Evolutionary conservation across 2,797 vertebrate genomes (phyloP).

Genomic region (Acanthiza pusilla): DNA sequence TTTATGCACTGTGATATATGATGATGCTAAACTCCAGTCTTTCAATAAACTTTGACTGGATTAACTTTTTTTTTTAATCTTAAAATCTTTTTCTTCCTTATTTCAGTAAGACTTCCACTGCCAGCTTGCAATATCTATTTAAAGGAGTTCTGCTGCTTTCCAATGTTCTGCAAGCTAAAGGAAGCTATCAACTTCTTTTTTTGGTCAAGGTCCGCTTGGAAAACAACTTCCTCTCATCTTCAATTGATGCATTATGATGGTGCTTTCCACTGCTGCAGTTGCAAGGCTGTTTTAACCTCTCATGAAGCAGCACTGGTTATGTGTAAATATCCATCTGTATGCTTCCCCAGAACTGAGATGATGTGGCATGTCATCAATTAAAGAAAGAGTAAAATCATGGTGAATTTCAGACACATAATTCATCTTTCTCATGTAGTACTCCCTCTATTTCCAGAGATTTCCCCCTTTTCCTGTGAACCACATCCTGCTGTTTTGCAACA

Average conservation of each 20-base stretch:
- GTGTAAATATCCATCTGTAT: background rate
- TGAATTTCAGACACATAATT: background rate
- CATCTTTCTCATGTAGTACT: background rate
- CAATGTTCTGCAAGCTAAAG: background rate
- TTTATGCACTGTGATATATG: background rate
- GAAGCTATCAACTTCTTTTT: background rate
- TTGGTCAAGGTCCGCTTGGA: background rate
- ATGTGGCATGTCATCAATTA: background rate
- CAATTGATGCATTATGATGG: background rate
- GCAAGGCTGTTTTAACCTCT: background rate
- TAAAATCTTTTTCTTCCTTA: background rate
- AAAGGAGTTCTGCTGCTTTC: background rate
- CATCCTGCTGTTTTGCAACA: background rate
- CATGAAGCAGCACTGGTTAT: background rate
- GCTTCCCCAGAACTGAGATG: background rate
- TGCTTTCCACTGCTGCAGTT: background rate
- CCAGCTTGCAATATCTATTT: background rate
- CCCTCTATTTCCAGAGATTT: background rate
- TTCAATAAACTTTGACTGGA: background rate
- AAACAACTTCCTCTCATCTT: background rate
- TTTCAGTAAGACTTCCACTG: background rate
- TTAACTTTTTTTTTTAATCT: background rate
- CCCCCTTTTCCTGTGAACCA: background rate
- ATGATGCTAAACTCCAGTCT: background rate
- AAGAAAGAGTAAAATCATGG: background rate